These are phyloP conservation scores for Campaea margaritaria DNA, from an alignment of 2,888 invertebrate species.

Conservation along the genomic window DNA sequence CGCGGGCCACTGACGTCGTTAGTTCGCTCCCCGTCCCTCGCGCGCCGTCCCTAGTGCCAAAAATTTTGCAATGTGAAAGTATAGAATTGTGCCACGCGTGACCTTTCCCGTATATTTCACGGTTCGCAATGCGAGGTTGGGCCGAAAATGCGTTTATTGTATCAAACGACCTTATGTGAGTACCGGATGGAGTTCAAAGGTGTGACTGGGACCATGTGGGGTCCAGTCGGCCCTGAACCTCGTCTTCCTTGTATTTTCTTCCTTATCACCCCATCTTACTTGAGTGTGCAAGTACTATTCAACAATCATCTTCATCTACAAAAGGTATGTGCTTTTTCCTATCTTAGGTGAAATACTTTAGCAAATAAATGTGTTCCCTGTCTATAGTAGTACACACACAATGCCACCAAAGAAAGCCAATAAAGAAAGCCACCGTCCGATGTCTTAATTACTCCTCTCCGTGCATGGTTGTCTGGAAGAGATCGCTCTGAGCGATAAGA, in stretches of 20 bases:
- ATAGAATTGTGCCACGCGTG: conserved; percentile 83
- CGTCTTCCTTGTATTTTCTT: conserved; percentile 8
- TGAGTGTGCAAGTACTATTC: conserved; percentile 30
- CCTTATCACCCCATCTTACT: conserved; percentile 3
- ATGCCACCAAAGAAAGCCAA: no score
- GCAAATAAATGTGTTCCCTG: no score
- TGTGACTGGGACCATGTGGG: conserved; percentile 58
- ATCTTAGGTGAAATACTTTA: not conserved
- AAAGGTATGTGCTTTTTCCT: conserved; percentile 9
- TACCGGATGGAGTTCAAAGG: conserved; percentile 45
- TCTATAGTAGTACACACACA: no score
- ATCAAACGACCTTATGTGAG: conserved; percentile 66
- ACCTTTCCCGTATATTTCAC: conserved; percentile 75
- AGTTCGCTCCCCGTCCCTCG: conserved; percentile 75
- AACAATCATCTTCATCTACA: not conserved
- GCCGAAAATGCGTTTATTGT: conserved; percentile 65
- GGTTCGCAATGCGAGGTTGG: conserved; percentile 51
- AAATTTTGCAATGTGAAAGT: conserved; percentile 85
- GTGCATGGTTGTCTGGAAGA: no score
- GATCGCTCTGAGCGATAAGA: no score
- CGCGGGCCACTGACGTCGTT: conserved; percentile 82
- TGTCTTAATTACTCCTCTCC: no score
- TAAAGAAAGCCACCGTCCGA: no score
- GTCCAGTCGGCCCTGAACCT: conserved; percentile 51
- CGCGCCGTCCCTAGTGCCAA: conserved; percentile 76